Base-by-base conservation (phyloP, 1,140 invertebrate species). In the Zaprionus gabonicus region DNA sequence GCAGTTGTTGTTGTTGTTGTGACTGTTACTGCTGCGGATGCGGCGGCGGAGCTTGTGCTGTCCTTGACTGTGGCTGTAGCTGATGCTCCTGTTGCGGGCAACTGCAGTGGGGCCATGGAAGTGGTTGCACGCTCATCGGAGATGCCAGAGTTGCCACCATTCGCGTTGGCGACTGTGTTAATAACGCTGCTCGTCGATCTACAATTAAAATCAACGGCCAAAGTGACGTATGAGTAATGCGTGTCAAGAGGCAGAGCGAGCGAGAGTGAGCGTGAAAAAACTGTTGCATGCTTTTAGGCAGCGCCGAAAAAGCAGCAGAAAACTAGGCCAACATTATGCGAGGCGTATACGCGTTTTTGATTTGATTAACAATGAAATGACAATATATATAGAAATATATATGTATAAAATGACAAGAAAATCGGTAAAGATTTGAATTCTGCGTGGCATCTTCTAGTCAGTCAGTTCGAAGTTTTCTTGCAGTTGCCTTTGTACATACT, bases 171-270 rank as follows among this genome's bases (percentile, higher is more conserved):
- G 46, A 74, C 23, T 49, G 76, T 62, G 27, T 51, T 57, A 38
- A 66, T 53, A 46, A 73, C 69, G 44, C 74, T 80, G 74, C 74
- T 73, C 49, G 74, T 72, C 64, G 77, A 79, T 79, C 74, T 80
- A 64, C 51, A 76, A 62, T 15, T 36, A 36, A 46, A 56, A 62
- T 15, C 36, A 68, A 59, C 53, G 34, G 53, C 56, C 62, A 66
- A 78, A 28, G 62, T 15, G 76, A 41, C 76, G 73, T 55, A 76
- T 79, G 53, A 71, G 73, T 76, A 68, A 79, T 49, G 3, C n/a
- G n/a, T 31, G 23, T 23, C 17, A 46, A 59, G 25, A 20, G 38
- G 1, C 6, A 23, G 36, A 34, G 55, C n/a, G 12, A 60, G 31
- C n/a, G 1, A 56, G 1, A 56, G 17, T 17, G 9, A 13, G 6